phyloP scores from a whole-genome alignment of 2,113 vertebrate genomes.

The Thermophis baileyi region DNA sequence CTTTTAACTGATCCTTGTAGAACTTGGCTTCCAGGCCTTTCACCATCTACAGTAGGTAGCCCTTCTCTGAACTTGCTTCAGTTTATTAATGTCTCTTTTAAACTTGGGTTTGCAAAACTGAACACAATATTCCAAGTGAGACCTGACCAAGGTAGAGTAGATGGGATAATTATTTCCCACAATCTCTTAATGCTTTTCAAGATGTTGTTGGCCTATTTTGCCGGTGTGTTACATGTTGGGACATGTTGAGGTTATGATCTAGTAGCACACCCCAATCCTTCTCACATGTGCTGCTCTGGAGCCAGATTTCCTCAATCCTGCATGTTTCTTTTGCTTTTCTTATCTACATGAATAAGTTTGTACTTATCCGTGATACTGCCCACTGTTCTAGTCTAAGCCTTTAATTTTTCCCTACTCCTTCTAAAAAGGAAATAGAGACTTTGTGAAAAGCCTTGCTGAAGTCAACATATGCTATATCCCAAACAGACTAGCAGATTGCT shows the following conservation, averaged over 20 bases:
- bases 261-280: background rate
- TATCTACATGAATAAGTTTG: background rate
- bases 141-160: background rate
- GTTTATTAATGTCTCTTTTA: background rate
- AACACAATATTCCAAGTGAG: too few relatives aligned
- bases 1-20: background rate
- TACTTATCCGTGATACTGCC: background rate
- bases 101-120: background rate
- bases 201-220: background rate
- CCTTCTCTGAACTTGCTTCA: background rate
- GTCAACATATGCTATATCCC: background rate
- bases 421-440: background rate
- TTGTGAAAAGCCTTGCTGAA: background rate
- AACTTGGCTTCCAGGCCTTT: background rate
- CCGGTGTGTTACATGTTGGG: background rate
- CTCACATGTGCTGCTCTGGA: background rate
- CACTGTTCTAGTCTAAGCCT: background rate
- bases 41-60: background rate
- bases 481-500: background rate
- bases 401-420: background rate
- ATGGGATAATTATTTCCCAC: background rate
- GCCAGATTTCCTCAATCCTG: background rate
- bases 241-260: background rate
- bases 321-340: background rate
- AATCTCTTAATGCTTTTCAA: background rate